phyloP scores from a whole-genome alignment of 2,888 invertebrate species.

The Luffia ferchaultella region DNA sequence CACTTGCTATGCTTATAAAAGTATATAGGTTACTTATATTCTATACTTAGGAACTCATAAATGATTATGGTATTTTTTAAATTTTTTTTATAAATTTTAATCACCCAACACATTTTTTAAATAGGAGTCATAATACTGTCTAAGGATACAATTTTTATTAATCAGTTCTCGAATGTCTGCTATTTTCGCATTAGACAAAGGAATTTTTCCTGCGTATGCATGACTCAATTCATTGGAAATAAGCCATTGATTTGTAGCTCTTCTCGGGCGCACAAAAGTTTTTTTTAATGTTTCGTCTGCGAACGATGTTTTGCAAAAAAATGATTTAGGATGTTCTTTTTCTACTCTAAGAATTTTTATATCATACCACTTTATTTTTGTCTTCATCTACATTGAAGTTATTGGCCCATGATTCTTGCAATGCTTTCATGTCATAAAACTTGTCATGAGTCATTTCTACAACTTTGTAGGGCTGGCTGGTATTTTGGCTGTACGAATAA shows the following conservation, averaged over 20 bases:
- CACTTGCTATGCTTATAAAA: neutral
- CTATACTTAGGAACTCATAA: neutral
- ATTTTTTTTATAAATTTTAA: neutral
- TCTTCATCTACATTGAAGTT: neutral
- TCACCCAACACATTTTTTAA: neutral
- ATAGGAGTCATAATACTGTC: neutral
- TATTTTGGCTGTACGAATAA: slow-evolving; percentile 6
- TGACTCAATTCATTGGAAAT: neutral
- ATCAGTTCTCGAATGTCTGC: neutral
- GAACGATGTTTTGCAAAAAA: neutral
- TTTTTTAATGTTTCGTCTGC: neutral
- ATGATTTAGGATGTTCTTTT: neutral
- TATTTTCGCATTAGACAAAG: neutral
- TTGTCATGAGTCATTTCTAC: neutral
- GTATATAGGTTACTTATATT: neutral
- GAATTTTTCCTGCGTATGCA: neutral
- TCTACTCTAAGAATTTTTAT: neutral
- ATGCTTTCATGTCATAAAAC: neutral
- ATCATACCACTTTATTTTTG: neutral
- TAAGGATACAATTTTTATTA: neutral
- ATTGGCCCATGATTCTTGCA: neutral
- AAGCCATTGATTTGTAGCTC: neutral
- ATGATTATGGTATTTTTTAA: too few species aligned
- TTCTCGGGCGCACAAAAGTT: neutral
- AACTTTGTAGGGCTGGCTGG: slow-evolving; percentile 8